A percentile compares a stretch with the other conserved stretches of the same genome.
These are phyloP conservation scores for Chalcosyrphus nemorum DNA, from an alignment of 2,888 invertebrate genomes.

Conservation along the genomic window DNA sequence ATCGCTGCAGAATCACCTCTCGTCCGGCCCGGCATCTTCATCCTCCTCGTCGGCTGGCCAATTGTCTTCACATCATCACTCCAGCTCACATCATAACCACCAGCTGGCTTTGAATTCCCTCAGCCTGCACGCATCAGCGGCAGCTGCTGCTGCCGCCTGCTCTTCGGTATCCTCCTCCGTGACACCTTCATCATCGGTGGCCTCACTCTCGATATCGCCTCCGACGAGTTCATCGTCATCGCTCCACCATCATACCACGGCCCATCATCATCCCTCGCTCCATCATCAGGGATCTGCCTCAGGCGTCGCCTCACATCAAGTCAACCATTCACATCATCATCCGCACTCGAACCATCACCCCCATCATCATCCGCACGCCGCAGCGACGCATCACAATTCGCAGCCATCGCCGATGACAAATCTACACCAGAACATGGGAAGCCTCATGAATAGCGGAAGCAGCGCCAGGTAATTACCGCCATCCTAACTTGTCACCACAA, in stretches of 20 bases:
- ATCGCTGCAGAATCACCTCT: conserved; percentile 80
- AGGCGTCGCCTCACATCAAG: conserved; percentile 74
- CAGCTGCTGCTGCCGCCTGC: conserved; percentile 65
- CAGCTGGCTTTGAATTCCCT: conserved; percentile 79
- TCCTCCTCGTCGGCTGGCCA: conserved; percentile 75
- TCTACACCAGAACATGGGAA: conserved; percentile 82
- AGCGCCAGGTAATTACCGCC: conserved; percentile 80
- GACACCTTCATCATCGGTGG: conserved; percentile 72
- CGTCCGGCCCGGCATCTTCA: conserved; percentile 76
- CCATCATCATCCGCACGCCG: conserved; percentile 77
- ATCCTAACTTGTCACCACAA: conserved; percentile 31
- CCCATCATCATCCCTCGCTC: conserved; percentile 73
- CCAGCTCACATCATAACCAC: conserved; percentile 76
- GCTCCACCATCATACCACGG: conserved; percentile 62
- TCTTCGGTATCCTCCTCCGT: conserved; percentile 68
- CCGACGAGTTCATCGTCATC: conserved; percentile 73
- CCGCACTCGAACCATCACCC: conserved; percentile 76
- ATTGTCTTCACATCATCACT: conserved; percentile 74
- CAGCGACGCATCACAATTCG: conserved; percentile 80
- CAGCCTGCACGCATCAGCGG: conserved; percentile 75
- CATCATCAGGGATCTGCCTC: conserved; percentile 68
- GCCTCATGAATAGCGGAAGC: conserved; percentile 81
- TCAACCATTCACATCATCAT: conserved; percentile 74
- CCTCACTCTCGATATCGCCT: conserved; percentile 65
- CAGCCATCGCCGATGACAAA: conserved; percentile 81